Percentiles rank a stretch among this genome's conserved stretches.
Evolutionary conservation across 2,888 invertebrate genomes (phyloP).

Genomic region (Cylloceria caligata): DNA sequence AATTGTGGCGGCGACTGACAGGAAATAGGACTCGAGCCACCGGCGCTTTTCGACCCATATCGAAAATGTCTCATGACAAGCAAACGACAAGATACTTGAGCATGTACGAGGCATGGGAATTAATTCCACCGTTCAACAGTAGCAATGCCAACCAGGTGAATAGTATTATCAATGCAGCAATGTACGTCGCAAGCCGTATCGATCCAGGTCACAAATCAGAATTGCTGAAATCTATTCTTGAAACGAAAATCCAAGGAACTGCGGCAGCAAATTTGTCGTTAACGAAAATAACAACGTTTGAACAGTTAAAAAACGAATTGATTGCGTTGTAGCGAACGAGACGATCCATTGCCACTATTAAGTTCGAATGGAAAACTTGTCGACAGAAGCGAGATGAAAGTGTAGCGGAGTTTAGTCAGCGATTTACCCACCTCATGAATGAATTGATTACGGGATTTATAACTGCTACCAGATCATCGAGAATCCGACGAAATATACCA

Average conservation of each 20-base stretch:
- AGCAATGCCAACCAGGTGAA: not conserved
- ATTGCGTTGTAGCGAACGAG: not conserved
- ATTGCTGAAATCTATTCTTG: not conserved
- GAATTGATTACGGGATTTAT: constrained; percentile 1
- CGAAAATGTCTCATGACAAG: not conserved
- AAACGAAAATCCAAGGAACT: constrained; percentile 10
- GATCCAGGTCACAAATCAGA: constrained; percentile 7
- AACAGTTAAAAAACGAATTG: constrained; percentile 13
- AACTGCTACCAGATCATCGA: not conserved
- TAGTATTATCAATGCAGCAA: not conserved
- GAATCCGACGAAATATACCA: not conserved
- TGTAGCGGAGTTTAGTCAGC: not conserved
- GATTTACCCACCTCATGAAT: constrained; percentile 4
- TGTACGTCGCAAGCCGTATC: constrained; percentile 1
- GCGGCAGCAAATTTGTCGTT: not conserved
- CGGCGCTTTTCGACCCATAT: not conserved
- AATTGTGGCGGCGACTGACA: not conserved
- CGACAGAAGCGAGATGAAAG: constrained; percentile 11
- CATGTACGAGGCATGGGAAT: constrained; percentile 15
- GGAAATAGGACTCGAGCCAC: not conserved
- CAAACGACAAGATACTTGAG: not conserved
- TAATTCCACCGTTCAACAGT: constrained; percentile 19
- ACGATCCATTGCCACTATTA: not conserved
- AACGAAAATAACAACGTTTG: constrained; percentile 2
- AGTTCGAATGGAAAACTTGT: constrained; percentile 23